phyloP scores from a whole-genome alignment of 1,140 invertebrate genomes.

The Drosophila pruinosa region DNA sequence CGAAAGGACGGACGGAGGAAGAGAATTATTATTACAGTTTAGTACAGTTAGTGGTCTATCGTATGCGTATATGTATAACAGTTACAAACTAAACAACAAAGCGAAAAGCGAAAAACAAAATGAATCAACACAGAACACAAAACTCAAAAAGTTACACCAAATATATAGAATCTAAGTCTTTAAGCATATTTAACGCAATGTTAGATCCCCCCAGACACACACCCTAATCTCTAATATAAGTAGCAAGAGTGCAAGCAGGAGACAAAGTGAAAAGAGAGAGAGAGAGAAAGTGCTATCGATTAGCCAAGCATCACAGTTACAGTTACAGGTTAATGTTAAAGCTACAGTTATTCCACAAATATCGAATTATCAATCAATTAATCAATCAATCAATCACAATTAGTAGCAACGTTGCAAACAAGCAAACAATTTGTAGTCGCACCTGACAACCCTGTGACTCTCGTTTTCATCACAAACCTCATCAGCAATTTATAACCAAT shows the following conservation, averaged over 20 bases:
- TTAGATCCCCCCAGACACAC: slow-evolving; percentile 19
- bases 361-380: slow-evolving; percentile 5
- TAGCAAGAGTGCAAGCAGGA: slow-evolving; percentile 14
- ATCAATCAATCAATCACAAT: slow-evolving; percentile 6
- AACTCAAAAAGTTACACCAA: slow-evolving; percentile 77
- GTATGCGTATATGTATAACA: slow-evolving; percentile 47
- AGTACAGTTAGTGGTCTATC: slow-evolving; percentile 45
- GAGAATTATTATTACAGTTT: slow-evolving; percentile 41
- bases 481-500: slow-evolving; percentile 43
- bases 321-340: slow-evolving; percentile 35
- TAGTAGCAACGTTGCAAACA: slow-evolving; percentile 15
- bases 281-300: slow-evolving; percentile 32
- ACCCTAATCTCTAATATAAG: slow-evolving; percentile 42
- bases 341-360: slow-evolving; percentile 10
- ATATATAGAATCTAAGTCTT: slow-evolving; percentile 59
- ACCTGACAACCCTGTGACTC: slow-evolving; percentile 25
- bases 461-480: slow-evolving; percentile 21
- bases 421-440: slow-evolving; percentile 13
- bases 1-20: background rate
- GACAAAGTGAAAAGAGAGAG: background rate
- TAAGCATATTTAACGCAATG: slow-evolving; percentile 53
- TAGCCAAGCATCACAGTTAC: slow-evolving; percentile 28
- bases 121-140: slow-evolving; percentile 49
- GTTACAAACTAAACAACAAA: slow-evolving; percentile 55
- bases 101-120: slow-evolving; percentile 9